Conservation (phyloP, 2,113 vertebrate genomes). For the Mustela lutreola region DNA sequence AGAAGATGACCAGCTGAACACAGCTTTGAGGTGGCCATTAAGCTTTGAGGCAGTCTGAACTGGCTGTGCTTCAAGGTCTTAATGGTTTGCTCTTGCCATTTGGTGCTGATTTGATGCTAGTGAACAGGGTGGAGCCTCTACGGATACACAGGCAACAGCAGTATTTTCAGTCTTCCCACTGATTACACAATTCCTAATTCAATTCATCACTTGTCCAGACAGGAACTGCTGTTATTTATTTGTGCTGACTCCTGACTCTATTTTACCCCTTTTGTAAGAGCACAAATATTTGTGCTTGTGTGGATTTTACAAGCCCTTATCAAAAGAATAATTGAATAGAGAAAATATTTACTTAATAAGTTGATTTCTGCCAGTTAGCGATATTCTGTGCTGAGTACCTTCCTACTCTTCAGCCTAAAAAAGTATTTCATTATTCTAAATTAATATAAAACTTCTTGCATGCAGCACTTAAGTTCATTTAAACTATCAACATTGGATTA, state of each 20-base stretch:
- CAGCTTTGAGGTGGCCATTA: slow-evolving; percentile 15
- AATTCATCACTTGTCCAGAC: slow-evolving; percentile 43
- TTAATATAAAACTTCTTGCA: slow-evolving; percentile 3
- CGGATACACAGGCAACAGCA: background rate
- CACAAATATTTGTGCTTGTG: background rate
- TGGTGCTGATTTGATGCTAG: slow-evolving; percentile 44
- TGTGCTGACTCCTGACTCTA: slow-evolving; percentile 28
- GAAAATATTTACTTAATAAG: slow-evolving; percentile 37
- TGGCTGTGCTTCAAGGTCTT: slow-evolving; percentile 52
- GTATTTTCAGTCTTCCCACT: background rate
- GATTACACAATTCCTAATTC: background rate
- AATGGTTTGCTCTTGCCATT: slow-evolving; percentile 64
- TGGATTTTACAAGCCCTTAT: slow-evolving; percentile 1
- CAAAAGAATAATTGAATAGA: background rate
- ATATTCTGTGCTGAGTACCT: background rate
- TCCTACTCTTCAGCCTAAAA: background rate
- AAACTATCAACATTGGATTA: background rate
- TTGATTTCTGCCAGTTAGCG: background rate
- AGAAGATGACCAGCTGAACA: slow-evolving; percentile 46
- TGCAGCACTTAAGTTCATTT: background rate
- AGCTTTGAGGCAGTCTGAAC: slow-evolving; percentile 2
- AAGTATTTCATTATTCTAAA: background rate
- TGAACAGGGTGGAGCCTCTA: background rate
- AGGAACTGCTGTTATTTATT: slow-evolving; percentile 37
- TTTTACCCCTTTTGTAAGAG: slow-evolving; percentile 1